A percentile compares a stretch with the other conserved stretches of the same genome.
phyloP scores from a whole-genome alignment of 2,113 vertebrate species.

The Pristiophorus japonicus region DNA sequence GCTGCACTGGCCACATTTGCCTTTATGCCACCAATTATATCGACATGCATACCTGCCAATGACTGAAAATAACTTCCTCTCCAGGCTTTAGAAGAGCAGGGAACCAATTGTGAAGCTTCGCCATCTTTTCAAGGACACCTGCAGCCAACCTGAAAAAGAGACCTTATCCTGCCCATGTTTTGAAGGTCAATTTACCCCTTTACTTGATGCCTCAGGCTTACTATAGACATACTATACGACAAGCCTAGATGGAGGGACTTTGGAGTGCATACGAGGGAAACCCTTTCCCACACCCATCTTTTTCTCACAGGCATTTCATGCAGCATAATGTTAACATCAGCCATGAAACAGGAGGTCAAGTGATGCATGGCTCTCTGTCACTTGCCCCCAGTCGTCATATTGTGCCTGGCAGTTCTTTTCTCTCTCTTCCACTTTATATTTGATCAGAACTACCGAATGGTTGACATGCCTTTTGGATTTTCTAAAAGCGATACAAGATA shows the following conservation, averaged over 20 bases:
- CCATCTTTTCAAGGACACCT: neutral
- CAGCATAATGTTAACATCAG: neutral
- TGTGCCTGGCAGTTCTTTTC: neutral
- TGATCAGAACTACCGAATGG: neutral
- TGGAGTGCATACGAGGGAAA: neutral
- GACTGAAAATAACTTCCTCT: neutral
- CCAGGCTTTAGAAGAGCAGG: neutral
- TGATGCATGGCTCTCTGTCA: neutral
- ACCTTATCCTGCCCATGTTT: neutral
- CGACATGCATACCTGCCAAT: neutral
- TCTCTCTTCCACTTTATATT: neutral
- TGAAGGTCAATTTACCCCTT: neutral
- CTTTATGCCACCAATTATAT: neutral
- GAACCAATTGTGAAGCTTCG: neutral
- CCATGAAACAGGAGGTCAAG: neutral
- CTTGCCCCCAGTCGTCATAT: neutral
- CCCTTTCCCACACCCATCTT: neutral
- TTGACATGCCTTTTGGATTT: neutral
- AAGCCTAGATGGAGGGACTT: neutral
- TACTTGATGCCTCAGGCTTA: neutral
- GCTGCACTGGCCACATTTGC: neutral
- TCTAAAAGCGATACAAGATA: neutral
- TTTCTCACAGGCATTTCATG: neutral
- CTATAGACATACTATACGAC: neutral
- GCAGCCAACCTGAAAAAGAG: neutral